These are phyloP conservation scores for Stylophora pistillata DNA, from an alignment of 64 coral and sea anemone genomes.

Conservation along the genomic window DNA sequence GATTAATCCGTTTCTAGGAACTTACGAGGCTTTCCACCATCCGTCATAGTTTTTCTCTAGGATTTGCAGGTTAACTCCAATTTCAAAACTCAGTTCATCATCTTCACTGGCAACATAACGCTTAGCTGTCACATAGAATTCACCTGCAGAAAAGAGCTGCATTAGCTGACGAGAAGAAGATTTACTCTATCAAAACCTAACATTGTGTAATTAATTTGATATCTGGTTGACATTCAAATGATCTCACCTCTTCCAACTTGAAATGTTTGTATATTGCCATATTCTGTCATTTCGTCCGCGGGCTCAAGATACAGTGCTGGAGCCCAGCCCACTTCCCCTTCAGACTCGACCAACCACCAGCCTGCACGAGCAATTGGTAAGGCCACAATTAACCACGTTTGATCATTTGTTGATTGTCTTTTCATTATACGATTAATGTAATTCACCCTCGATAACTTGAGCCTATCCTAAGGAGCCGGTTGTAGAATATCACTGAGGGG, in stretches of 20 bases:
- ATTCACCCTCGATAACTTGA: no score
- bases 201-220: no score
- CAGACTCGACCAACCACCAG: constrained; percentile 98
- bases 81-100: constrained; percentile 91
- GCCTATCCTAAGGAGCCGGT: no score
- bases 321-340: constrained; percentile 95
- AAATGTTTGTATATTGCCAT: background rate
- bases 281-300: constrained; percentile 47
- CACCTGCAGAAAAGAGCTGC: constrained; percentile 39
- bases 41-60: constrained; percentile 96
- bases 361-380: constrained; percentile 30
- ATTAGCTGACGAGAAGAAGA: background rate
- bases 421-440: no score
- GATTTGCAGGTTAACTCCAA: constrained; percentile 81
- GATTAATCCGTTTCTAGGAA: background rate
- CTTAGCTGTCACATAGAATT: constrained; percentile 77
- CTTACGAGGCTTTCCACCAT: constrained; percentile 94
- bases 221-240: no score
- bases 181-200: no score
- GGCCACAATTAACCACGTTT: no score
- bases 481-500: no score
- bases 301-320: constrained; percentile 89
- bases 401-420: no score
- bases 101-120: constrained; percentile 81
- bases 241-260: background rate